phyloP scores from a whole-genome alignment of 2,888 invertebrate species.

The Lasioglossum calceatum region DNA sequence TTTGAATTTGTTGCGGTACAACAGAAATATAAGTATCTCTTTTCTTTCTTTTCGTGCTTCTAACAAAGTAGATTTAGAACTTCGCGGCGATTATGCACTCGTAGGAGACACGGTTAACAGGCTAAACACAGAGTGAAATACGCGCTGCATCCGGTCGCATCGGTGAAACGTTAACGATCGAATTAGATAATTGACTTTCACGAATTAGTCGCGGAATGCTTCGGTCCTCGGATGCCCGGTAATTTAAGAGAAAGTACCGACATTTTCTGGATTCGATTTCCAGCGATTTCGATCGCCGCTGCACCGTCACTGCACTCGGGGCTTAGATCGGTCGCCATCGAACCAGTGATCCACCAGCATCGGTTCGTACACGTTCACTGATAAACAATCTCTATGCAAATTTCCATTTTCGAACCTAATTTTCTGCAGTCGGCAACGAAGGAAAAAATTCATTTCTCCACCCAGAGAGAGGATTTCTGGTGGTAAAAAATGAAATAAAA shows the following conservation, averaged over 20 bases:
- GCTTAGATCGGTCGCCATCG: not conserved
- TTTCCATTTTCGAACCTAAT: too few species aligned
- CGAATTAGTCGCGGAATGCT: slow-evolving; percentile 45
- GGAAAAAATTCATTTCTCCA: not conserved
- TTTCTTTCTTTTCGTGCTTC: too few species aligned
- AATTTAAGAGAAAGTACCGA: slow-evolving; percentile 64
- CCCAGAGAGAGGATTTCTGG: not conserved
- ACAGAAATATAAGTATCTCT: too few species aligned
- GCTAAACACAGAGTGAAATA: not conserved
- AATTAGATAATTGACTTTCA: slow-evolving; percentile 68
- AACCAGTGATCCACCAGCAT: not conserved
- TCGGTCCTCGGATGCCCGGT: slow-evolving; percentile 17
- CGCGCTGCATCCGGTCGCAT: not conserved
- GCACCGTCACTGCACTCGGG: not conserved
- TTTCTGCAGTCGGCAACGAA: too few species aligned
- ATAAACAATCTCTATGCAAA: not conserved
- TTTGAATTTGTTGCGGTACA: not conserved
- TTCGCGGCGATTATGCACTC: not conserved
- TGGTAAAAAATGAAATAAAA: not conserved
- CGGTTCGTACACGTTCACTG: not conserved
- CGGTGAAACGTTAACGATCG: slow-evolving; percentile 54
- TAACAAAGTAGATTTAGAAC: too few species aligned
- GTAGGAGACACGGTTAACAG: not conserved
- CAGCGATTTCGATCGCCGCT: not conserved
- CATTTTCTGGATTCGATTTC: slow-evolving; percentile 7